phyloP scores from a whole-genome alignment of 2,888 invertebrate genomes.

The Stenodera caucasica region DNA sequence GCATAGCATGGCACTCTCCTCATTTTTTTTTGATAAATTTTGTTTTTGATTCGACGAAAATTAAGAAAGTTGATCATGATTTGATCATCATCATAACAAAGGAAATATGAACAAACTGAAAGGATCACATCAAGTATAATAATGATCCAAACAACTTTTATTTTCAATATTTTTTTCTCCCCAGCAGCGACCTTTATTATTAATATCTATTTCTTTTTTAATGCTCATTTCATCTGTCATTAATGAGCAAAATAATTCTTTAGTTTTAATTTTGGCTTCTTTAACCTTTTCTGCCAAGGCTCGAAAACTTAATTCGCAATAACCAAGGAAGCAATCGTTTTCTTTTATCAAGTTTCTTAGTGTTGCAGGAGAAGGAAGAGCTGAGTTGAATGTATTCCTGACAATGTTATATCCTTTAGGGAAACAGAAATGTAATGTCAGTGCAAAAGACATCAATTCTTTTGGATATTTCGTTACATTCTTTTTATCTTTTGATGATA shows the following conservation, averaged over 20 bases:
- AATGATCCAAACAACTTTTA: no score
- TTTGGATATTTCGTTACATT: no score
- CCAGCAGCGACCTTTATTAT: not conserved
- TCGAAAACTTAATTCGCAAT: not conserved
- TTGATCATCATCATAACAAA: no score
- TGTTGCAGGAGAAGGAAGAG: not conserved
- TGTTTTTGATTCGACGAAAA: no score
- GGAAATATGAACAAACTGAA: no score
- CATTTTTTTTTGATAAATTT: no score
- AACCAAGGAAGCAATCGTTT: not conserved
- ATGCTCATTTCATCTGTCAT: not conserved
- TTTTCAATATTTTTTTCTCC: no score
- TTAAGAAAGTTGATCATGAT: no score
- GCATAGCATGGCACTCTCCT: no score
- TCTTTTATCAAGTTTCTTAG: not conserved
- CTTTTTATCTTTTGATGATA: no score
- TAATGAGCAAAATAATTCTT: not conserved
- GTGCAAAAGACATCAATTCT: constrained; percentile 8
- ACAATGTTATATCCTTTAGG: constrained; percentile 33
- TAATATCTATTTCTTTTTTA: not conserved
- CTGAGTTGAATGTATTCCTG: not conserved
- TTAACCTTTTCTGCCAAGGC: not conserved
- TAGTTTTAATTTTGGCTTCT: not conserved
- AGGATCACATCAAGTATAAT: no score
- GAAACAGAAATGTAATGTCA: constrained; percentile 15